Percentiles rank a stretch among this genome's conserved stretches.
phyloP scores from a whole-genome alignment of 92 coral and sea anemone genomes.

The Siderastrea siderea region DNA sequence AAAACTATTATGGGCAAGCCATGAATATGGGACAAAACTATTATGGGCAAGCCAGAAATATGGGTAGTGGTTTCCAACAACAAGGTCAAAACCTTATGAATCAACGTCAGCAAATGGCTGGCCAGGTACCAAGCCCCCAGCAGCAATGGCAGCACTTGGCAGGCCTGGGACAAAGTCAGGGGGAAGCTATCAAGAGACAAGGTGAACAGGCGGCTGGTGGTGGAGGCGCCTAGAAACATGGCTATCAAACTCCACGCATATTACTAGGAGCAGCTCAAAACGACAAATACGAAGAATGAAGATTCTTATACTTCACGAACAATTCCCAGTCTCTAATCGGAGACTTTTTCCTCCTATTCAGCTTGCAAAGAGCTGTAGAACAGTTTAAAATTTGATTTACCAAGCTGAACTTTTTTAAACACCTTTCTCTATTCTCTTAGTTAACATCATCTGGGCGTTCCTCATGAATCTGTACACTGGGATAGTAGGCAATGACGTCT shows the following conservation, averaged over 20 bases:
- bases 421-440: no score
- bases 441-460: no score
- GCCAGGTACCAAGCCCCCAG: slow-evolving; percentile 48
- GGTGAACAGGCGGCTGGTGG: slow-evolving; percentile 34
- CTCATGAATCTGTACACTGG: no score
- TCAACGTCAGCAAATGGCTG: slow-evolving; percentile 44
- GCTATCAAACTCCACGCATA: not conserved
- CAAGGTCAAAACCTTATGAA: slow-evolving; percentile 44
- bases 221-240: not conserved
- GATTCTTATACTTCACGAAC: not conserved
- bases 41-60: slow-evolving; percentile 45
- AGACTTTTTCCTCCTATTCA: no score
- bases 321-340: no score
- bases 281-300: not conserved
- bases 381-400: no score
- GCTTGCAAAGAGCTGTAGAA: no score
- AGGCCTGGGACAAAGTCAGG: slow-evolving; percentile 38
- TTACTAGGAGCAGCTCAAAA: no score
- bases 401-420: no score
- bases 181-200: slow-evolving; percentile 32
- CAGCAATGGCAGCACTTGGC: slow-evolving; percentile 51
- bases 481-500: no score
- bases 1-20: slow-evolving; percentile 51
- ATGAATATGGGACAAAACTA: slow-evolving; percentile 52
- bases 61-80: slow-evolving; percentile 55